Conservation (phyloP, 2,113 vertebrate genomes). For the Oostethus manadensis region DNA sequence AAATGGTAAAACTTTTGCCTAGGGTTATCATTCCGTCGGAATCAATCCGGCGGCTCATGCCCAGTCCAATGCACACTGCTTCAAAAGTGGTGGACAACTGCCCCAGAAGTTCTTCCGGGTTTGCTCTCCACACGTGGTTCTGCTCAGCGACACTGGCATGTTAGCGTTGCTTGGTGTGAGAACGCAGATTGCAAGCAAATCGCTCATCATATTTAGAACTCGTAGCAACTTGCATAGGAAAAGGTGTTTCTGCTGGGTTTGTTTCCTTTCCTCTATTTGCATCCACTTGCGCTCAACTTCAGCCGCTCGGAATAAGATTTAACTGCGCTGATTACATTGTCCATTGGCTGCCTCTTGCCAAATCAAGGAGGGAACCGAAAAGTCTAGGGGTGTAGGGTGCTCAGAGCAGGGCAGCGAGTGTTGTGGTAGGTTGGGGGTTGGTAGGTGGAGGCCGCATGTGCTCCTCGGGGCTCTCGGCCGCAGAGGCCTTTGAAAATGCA, state of each 20-base stretch:
- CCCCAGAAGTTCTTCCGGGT: too few species aligned
- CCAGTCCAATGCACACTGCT: background rate
- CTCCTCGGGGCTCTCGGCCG: conserved; percentile 67
- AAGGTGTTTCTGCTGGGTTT: conserved; percentile 23
- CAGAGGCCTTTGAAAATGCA: conserved; percentile 70
- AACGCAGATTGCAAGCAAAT: background rate
- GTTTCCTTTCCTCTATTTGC: conserved; percentile 29
- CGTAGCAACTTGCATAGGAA: background rate
- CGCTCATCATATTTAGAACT: background rate
- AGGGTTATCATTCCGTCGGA: too few species aligned
- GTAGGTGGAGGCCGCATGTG: conserved; percentile 22
- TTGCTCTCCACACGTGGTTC: too few species aligned
- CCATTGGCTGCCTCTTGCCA: background rate
- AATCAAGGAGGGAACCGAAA: conserved; percentile 17
- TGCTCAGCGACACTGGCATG: background rate
- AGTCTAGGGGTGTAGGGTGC: conserved; percentile 19
- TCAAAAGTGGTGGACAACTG: background rate
- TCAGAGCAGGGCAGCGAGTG: conserved; percentile 19
- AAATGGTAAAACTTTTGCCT: too few species aligned
- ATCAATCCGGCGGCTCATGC: background rate
- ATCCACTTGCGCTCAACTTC: conserved; percentile 13
- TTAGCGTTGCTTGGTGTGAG: background rate
- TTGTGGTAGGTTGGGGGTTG: conserved; percentile 23
- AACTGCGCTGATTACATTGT: conserved; percentile 27
- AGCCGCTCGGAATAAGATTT: conserved; percentile 25